Evolutionary conservation across 2,797 vertebrate species (phyloP), one percentile per base, ranked within the genome.

Genomic region (Craterocephalus amniculus): DNA sequence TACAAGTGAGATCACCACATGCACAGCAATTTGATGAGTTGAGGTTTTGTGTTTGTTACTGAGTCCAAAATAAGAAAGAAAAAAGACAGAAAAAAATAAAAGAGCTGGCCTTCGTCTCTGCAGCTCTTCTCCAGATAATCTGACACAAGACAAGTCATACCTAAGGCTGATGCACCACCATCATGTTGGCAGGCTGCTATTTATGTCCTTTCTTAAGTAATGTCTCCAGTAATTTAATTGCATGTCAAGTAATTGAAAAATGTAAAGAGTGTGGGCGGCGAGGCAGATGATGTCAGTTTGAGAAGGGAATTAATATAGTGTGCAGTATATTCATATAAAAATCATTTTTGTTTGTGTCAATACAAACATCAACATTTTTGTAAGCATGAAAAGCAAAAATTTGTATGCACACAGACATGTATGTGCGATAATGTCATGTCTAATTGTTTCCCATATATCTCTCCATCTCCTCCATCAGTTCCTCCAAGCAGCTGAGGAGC

Each of bases 181-280:
- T 83, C 83, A 75, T 62, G 74, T 68, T 58, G 57, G 68, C 66
- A 14, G 62, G 62, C 49, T 80, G 76, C 86, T 92, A 91, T 95
- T 94, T 91, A 91, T 90, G 90, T 89, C 87, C 85, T n/a, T 82
- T 68, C 87, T 89, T 89, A 90, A 90, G 84, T 91, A 87, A 91
- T 89, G 89, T 87, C 80, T 80, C 64, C 81, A 65, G 65, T 93
- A 91, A 94, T 93, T 90, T 85, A 88, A 93, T 94, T 91, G 71
- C 70, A 75, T 78, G 69, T 72, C 51, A 80, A 81, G 73, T 87
- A 88, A 90, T 87, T 92, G 86, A 92, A 90, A 91, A 83, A 87
- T 72, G 35, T 83, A 67, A 56, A 63, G 38, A 73, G 26, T 26
- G 43, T 35, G 58, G 54, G 54, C 35, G 57, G 63, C 64, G 56